Conservation (phyloP, 2,888 invertebrate species). For the Prosapia bicincta region DNA sequence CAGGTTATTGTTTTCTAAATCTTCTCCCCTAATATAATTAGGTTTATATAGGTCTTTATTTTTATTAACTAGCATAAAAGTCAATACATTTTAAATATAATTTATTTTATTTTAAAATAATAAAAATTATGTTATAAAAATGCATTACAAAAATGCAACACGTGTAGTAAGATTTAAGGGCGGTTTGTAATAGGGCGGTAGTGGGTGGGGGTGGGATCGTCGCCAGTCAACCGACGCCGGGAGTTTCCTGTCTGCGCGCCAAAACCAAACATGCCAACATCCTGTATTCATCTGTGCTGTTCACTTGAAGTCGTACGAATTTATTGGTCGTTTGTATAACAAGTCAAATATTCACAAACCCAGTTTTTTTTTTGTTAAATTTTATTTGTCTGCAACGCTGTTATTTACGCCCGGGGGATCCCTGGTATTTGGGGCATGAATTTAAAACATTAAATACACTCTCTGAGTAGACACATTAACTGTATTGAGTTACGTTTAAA, state of each 20-base stretch:
- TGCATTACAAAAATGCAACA: conserved; percentile 8
- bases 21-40: too few relatives aligned
- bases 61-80: too few relatives aligned
- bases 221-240: conserved; percentile 24
- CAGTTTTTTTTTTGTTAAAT: background rate
- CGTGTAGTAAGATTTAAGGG: conserved; percentile 1
- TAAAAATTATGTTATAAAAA: too few relatives aligned
- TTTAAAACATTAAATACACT: background rate
- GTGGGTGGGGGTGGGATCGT: background rate
- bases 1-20: too few relatives aligned
- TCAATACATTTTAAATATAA: too few relatives aligned
- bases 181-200: background rate
- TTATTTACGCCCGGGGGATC: background rate
- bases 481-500: too few relatives aligned
- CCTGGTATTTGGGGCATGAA: background rate
- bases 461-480: too few relatives aligned
- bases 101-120: too few relatives aligned
- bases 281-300: background rate
- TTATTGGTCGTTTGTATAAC: background rate
- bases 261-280: conserved; percentile 23
- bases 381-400: background rate
- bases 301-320: background rate
- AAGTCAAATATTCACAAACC: background rate
- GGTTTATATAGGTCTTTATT: too few relatives aligned
- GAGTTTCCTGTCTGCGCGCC: conserved; percentile 20